Base-by-base conservation (phyloP, 2,888 invertebrate genomes). In the Diarsia dahlii region DNA sequence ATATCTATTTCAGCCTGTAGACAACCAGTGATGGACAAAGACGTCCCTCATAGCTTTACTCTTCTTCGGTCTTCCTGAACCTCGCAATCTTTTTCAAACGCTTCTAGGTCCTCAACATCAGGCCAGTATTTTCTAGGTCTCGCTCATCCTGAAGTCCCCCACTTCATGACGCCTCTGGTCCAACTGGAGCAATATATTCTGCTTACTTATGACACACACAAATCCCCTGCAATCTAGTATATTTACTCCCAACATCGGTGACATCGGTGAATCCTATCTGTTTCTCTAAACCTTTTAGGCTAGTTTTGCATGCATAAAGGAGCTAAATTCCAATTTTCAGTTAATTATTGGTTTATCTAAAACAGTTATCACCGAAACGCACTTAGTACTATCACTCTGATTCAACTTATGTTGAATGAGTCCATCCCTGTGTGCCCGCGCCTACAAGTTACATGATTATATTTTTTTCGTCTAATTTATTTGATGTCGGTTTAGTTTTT, bases 401-500 rank as follows among this genome's bases (percentile, higher is more conserved):
- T 45, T 1, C 9, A 18, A 50, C 39, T 62, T n/a, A n/a, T n/a
- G n/a, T n/a, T n/a, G n/a, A n/a, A n/a, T n/a, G n/a, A n/a, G 34
- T 90, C 48, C 90, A 71, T 50, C 85, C 74, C 90, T 91, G 91
- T 46, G 0, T 9, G 10, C 56, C 66, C 68, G 79, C 86, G 70
- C 82, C 85, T 70, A 63, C 52, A 76, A 62, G 71, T 78, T 81
- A 73, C 74, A 71, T 84, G 82, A 82, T 84, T 84, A 74, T 13
- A 50, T 82, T 87, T 90, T 90, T 88, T 84, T 78, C 12, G 54
- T 70, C 71, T 77, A 81, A 86, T 84, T 82, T 84, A 89, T 87
- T 87, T 88, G 81, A 88, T 88, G 77, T 78, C 74, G 67, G 82
- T 80, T 78, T 45, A 74, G 76, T 89, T 90, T 90, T 90, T 91